A percentile compares a stretch with the other conserved stretches of the same genome.
These are phyloP conservation scores for Grammomys surdaster DNA, from an alignment of 2,113 vertebrate genomes.

Conservation along the genomic window DNA sequence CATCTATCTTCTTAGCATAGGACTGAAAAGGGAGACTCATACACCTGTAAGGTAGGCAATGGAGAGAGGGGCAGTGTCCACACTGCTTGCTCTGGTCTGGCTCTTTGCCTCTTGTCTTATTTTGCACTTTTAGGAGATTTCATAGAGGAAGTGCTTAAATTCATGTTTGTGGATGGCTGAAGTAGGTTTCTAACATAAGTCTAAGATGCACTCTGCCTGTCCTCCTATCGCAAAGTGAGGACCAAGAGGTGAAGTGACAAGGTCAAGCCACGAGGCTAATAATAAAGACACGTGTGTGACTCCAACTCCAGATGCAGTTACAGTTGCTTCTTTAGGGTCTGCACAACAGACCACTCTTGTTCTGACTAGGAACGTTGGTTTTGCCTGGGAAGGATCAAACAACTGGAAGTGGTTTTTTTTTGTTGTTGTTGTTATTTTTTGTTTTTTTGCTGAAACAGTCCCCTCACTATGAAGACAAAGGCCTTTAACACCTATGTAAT, in stretches of 20 bases:
- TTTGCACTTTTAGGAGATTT: not conserved
- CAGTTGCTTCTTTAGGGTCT: not conserved
- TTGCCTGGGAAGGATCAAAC: not conserved
- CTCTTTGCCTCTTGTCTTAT: not conserved
- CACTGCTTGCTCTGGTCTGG: not conserved
- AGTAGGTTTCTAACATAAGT: not conserved
- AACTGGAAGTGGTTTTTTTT: not conserved
- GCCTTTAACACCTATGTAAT: not conserved
- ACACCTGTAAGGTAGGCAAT: not conserved
- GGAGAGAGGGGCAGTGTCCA: not conserved
- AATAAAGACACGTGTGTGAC: not conserved
- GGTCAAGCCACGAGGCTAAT: not conserved
- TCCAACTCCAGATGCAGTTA: not conserved
- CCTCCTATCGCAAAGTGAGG: not conserved
- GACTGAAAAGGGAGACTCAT: not conserved
- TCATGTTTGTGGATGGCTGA: not conserved
- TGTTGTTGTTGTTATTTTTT: too few species aligned
- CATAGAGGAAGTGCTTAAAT: not conserved
- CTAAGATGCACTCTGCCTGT: not conserved
- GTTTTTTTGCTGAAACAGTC: not conserved
- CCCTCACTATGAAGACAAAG: not conserved
- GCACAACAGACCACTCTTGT: not conserved
- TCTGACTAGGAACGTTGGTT: not conserved
- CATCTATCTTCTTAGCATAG: not conserved
- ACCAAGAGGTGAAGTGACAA: not conserved